These are phyloP conservation scores for Callocephalon fimbriatum DNA, from an alignment of 2,113 vertebrate genomes.

Conservation along the genomic window DNA sequence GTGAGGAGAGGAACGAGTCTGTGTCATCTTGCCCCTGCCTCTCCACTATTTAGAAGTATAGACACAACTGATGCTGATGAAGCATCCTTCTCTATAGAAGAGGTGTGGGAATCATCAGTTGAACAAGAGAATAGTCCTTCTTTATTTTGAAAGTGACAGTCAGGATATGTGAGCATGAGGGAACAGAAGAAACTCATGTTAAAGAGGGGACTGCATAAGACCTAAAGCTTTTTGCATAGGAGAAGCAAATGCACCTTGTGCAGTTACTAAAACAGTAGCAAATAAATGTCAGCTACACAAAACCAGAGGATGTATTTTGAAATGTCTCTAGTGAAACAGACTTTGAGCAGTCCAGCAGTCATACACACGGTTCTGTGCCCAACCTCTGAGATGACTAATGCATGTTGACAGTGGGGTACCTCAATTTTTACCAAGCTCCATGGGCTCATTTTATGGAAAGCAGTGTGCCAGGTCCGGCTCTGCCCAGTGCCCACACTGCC, in stretches of 20 bases:
- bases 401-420: background rate
- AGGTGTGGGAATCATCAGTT: background rate
- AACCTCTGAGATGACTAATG: background rate
- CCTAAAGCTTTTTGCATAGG: background rate
- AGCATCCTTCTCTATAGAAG: background rate
- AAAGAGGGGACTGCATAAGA: background rate
- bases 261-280: background rate
- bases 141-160: background rate
- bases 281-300: background rate
- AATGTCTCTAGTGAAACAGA: background rate
- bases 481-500: background rate
- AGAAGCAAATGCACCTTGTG: background rate
- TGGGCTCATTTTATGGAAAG: background rate
- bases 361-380: fast-evolving
- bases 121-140: background rate
- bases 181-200: background rate
- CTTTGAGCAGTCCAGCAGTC: background rate
- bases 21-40: background rate
- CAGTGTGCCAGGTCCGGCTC: background rate
- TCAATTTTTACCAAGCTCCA: background rate
- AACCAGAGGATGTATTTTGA: background rate
- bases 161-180: background rate
- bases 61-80: background rate
- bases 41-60: background rate
- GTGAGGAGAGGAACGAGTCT: background rate